Percentiles rank a stretch among this genome's conserved stretches.
Evolutionary conservation across 2,113 vertebrate genomes (phyloP).

Genomic region (Paralichthys olivaceus): DNA sequence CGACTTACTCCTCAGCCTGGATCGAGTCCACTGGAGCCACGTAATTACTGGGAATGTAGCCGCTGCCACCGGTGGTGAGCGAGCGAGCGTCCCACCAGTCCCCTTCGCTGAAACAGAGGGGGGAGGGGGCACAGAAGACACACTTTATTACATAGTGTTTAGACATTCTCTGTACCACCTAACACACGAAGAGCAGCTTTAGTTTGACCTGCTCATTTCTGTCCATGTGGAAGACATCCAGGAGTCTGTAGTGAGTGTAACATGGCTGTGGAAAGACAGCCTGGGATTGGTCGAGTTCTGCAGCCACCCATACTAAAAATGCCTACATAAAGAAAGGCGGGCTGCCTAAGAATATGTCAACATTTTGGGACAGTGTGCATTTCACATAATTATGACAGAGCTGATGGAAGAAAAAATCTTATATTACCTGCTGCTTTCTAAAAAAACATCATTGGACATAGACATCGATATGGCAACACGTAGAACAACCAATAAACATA

Average conservation of each 20-base stretch:
- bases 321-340: not conserved
- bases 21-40: conserved; percentile 98
- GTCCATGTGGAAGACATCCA: not conserved
- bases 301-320: not conserved
- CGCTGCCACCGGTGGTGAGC: conserved; percentile 92
- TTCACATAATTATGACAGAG: not conserved
- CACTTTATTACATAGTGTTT: not conserved
- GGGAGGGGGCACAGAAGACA: conserved; percentile 26
- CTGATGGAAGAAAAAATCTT: not conserved
- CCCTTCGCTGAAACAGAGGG: conserved; percentile 88
- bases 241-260: not conserved
- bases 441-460: too few relatives aligned
- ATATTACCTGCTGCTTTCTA: too few relatives aligned
- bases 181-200: conserved; percentile 2
- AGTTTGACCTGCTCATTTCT: not conserved
- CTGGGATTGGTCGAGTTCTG: not conserved
- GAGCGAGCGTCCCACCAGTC: conserved; percentile 99
- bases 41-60: conserved; percentile 99
- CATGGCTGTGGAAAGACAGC: not conserved
- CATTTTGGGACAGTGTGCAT: not conserved
- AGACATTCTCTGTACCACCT: conserved; percentile 4
- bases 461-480: too few relatives aligned
- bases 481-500: too few relatives aligned
- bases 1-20: conserved; percentile 96
- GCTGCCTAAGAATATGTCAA: not conserved